These are phyloP conservation scores for Campoplex nolae DNA, from an alignment of 2,888 invertebrate species.

Conservation along the genomic window DNA sequence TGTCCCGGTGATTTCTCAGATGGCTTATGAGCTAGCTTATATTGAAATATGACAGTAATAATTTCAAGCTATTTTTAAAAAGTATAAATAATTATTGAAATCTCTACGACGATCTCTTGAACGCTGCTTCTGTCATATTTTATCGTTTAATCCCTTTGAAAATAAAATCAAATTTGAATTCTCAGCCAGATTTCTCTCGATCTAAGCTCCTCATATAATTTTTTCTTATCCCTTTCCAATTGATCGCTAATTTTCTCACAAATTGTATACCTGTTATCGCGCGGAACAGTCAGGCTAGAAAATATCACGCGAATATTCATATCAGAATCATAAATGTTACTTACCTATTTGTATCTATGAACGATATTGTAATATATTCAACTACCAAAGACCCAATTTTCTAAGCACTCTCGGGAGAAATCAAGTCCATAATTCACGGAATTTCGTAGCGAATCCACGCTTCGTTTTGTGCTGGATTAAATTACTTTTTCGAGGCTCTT, in stretches of 20 bases:
- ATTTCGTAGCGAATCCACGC: slow-evolving; percentile 62
- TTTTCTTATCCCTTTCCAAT: neutral
- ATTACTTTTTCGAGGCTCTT: slow-evolving; percentile 33
- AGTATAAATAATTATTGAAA: neutral
- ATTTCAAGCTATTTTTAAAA: neutral
- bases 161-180: neutral
- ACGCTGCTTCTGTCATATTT: neutral
- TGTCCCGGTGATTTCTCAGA: slow-evolving; percentile 64
- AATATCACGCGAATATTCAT: neutral
- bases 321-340: neutral
- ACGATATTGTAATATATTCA: slow-evolving; percentile 1
- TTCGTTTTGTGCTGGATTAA: slow-evolving; percentile 65
- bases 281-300: slow-evolving; percentile 2
- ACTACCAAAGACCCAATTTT: slow-evolving; percentile 40
- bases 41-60: slow-evolving; percentile 12
- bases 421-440: slow-evolving; percentile 60
- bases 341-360: neutral
- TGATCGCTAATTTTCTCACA: neutral
- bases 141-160: neutral
- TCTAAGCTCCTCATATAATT: neutral
- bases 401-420: slow-evolving; percentile 21
- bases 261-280: slow-evolving; percentile 5
- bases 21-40: slow-evolving; percentile 22
- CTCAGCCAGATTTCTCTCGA: neutral
- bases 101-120: neutral